Evolutionary conservation across 2,113 vertebrate genomes (phyloP), one percentile per base, ranked within the genome.

Genomic region (Himantopus leucocephalus): DNA sequence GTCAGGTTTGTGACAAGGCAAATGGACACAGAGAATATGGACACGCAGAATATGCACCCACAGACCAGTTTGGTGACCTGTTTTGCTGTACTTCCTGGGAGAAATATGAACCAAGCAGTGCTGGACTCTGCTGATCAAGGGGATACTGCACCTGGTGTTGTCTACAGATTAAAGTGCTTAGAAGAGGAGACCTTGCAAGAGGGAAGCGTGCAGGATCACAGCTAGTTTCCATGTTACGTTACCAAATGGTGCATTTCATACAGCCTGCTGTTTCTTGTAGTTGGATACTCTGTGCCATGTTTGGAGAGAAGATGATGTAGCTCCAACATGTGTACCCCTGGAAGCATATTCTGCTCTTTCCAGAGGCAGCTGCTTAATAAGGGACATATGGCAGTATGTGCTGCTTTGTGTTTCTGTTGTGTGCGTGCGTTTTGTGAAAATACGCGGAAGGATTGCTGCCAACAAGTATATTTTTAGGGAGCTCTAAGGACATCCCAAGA

Each of bases 71-170:
- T 50, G 48, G 30, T 68, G 74, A 34, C 23, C 43, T 47, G 17
- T 26, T 63, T 6, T 50, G 70, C 5, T 64, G 43, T 6, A 2
- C 72, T 52, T 86, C n/a, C 34, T 85, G 62, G 17, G 27, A 71
- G 83, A 30, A 91, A 9, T 1, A 39, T 0, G 0, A 70, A 14
- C 67, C 53, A 70, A 43, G 2, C 41, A 14, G 37, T 5, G 23
- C 48, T 75, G 71, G 34, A 8, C 58, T 43, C 26, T 8, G 23
- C 53, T 74, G 23, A 9, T 39, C 14, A 14, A 52, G 58, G 22
- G 22, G 35, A 23, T 1, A 0, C 55, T 63, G 80, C 41, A 82
- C 47, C 55, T 64, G 62, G 43, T 2, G 5, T 22, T 79, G 14
- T 45, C 30, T n/a, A 2, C 17, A n/a, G 48, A 24, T 30, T 14